Conservation (phyloP, 1,140 invertebrate species). For the Goniozus legneri region DNA sequence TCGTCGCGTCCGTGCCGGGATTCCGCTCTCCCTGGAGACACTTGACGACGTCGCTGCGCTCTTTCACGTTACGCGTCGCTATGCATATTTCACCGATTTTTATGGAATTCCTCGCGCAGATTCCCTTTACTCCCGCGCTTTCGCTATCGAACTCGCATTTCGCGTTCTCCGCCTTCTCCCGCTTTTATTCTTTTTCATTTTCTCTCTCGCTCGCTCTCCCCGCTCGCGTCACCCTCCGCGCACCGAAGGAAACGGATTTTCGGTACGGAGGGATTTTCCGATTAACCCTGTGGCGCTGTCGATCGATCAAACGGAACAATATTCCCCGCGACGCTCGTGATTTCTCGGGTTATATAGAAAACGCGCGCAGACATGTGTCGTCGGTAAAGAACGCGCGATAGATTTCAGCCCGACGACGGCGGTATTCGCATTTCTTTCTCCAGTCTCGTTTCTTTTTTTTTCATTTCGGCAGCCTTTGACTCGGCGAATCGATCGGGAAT, state of each 20-base stretch:
- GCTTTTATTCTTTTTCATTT: background rate
- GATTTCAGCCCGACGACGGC: too few species aligned
- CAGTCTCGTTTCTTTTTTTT: too few species aligned
- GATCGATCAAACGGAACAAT: conserved; percentile 23
- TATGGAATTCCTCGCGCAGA: conserved; percentile 40
- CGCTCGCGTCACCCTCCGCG: background rate
- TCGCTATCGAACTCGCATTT: conserved; percentile 7
- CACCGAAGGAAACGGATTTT: conserved; percentile 17
- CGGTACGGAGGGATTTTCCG: conserved; percentile 27
- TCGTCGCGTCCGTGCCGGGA: conserved; percentile 32
- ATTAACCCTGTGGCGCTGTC: conserved; percentile 27
- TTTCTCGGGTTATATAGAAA: conserved; percentile 14
- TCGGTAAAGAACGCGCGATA: too few species aligned
- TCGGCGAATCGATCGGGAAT: too few species aligned
- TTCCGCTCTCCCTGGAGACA: conserved; percentile 38
- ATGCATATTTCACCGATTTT: conserved; percentile 51
- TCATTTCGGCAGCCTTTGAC: too few species aligned
- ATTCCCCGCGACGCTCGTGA: conserved; percentile 13
- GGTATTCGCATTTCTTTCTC: too few species aligned
- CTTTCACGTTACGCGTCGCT: conserved; percentile 28
- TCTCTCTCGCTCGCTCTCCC: conserved; percentile 1
- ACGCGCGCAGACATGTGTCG: too few species aligned
- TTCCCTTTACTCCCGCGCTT: conserved; percentile 12
- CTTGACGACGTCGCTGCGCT: conserved; percentile 32
- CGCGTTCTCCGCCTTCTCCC: conserved; percentile 13